A percentile compares a stretch with the other conserved stretches of the same genome.
These are phyloP conservation scores for Tenodera sinensis DNA, from an alignment of 2,888 invertebrate genomes.

Conservation along the genomic window DNA sequence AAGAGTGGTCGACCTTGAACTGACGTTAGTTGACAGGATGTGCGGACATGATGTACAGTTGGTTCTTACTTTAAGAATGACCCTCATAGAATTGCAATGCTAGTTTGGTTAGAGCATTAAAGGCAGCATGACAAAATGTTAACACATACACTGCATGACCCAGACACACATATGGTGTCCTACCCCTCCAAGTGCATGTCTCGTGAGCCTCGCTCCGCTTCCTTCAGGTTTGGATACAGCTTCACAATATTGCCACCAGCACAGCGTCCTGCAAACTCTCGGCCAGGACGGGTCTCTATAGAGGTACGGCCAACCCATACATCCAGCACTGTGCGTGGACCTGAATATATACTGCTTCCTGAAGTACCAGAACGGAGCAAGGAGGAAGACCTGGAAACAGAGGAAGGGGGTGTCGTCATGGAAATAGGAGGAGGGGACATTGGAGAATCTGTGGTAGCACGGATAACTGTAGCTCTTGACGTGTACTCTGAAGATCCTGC, in stretches of 20 bases:
- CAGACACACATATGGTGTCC: not conserved
- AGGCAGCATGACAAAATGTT: not conserved
- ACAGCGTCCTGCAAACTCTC: slow-evolving; percentile 58
- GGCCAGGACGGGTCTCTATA: slow-evolving; percentile 36
- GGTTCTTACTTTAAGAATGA: too few relatives aligned
- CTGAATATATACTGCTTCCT: slow-evolving; percentile 39
- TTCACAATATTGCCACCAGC: slow-evolving; percentile 60
- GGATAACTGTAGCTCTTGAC: slow-evolving; percentile 54
- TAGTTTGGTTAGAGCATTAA: not conserved
- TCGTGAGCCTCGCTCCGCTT: slow-evolving; percentile 10
- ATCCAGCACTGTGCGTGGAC: slow-evolving; percentile 57
- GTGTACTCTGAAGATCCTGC: slow-evolving; percentile 39
- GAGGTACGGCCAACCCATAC: slow-evolving; percentile 60
- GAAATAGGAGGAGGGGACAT: slow-evolving; percentile 64
- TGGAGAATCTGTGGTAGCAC: slow-evolving; percentile 82
- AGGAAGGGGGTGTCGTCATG: slow-evolving; percentile 10
- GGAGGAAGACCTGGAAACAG: slow-evolving; percentile 20
- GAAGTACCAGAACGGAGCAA: slow-evolving; percentile 24
- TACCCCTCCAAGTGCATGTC: slow-evolving; percentile 28
- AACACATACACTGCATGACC: slow-evolving; percentile 3
- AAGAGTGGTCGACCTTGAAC: too few relatives aligned
- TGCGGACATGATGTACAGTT: too few relatives aligned
- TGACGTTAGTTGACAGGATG: too few relatives aligned
- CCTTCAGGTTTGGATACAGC: slow-evolving; percentile 68
- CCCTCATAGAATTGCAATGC: not conserved